phyloP scores from a whole-genome alignment of 2,888 invertebrate genomes.

The Lycaena phlaeas region DNA sequence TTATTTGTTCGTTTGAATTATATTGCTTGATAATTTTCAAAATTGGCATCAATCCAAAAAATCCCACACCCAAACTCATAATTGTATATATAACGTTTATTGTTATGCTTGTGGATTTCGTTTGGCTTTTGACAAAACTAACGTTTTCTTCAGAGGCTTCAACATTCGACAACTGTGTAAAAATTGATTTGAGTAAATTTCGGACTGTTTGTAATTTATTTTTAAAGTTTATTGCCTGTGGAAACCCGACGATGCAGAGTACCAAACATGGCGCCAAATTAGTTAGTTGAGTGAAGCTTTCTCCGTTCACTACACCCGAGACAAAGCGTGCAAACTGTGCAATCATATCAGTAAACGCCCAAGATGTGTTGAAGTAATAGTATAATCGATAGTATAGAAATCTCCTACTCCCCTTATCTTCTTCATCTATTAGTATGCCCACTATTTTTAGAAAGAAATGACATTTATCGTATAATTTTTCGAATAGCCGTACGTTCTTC shows the following conservation, averaged over 20 bases:
- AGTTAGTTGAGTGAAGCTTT: background rate
- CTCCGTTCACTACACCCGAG: background rate
- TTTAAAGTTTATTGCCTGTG: background rate
- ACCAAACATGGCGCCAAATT: background rate
- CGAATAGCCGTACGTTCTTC: background rate
- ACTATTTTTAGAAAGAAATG: background rate
- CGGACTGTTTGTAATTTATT: too few species aligned
- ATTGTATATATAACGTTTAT: background rate
- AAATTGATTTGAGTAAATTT: too few species aligned
- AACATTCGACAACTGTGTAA: too few species aligned
- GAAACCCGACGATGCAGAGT: background rate
- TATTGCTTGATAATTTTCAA: constrained; percentile 19
- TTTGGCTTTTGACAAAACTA: too few species aligned
- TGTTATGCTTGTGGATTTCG: too few species aligned
- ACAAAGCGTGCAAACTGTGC: background rate
- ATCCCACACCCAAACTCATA: background rate
- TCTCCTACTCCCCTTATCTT: background rate
- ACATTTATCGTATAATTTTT: background rate
- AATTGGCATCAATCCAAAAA: background rate
- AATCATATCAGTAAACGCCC: background rate
- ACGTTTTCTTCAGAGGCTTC: too few species aligned
- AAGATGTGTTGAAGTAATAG: background rate
- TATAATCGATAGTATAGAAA: background rate
- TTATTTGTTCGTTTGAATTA: constrained; percentile 25
- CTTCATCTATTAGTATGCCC: background rate